phyloP scores from a whole-genome alignment of 2,797 vertebrate species.

The Hemibagrus guttatus region DNA sequence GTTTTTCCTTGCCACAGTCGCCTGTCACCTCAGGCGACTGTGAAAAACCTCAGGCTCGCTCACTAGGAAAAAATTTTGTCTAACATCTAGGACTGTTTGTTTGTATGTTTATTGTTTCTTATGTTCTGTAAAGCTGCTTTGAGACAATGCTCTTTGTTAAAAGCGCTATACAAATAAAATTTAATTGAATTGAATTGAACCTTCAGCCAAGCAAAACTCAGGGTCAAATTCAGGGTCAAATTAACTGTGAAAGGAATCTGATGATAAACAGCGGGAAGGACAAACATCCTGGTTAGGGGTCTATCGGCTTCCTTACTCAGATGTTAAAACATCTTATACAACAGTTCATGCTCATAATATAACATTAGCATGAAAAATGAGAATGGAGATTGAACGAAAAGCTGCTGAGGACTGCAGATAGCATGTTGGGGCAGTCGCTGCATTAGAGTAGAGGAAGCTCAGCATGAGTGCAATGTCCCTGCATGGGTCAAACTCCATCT shows the following conservation, averaged over 20 bases:
- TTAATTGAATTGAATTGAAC: no score
- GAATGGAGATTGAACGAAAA: slow-evolving; percentile 27
- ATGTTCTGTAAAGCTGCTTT: no score
- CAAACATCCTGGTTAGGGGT: slow-evolving; percentile 17
- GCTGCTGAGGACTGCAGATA: slow-evolving; percentile 39
- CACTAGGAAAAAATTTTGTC: no score
- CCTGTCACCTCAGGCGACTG: no score
- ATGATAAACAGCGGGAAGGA: slow-evolving; percentile 12
- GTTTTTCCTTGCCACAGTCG: no score
- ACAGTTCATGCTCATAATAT: neutral
- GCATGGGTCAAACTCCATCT: slow-evolving; percentile 60
- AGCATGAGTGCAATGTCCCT: slow-evolving; percentile 32
- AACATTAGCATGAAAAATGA: slow-evolving; percentile 10
- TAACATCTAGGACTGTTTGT: no score
- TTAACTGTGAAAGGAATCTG: neutral
- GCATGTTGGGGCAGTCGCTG: neutral
- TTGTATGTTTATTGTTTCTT: no score
- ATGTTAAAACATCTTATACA: neutral
- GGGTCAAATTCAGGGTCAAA: neutral
- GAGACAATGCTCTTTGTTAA: no score
- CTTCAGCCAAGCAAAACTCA: neutral
- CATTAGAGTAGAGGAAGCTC: slow-evolving; percentile 11
- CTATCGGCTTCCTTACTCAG: neutral
- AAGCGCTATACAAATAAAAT: no score
- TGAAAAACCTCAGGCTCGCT: no score